Evolutionary conservation across 1,140 invertebrate species (phyloP).

Genomic region (Penaeus vannamei): DNA sequence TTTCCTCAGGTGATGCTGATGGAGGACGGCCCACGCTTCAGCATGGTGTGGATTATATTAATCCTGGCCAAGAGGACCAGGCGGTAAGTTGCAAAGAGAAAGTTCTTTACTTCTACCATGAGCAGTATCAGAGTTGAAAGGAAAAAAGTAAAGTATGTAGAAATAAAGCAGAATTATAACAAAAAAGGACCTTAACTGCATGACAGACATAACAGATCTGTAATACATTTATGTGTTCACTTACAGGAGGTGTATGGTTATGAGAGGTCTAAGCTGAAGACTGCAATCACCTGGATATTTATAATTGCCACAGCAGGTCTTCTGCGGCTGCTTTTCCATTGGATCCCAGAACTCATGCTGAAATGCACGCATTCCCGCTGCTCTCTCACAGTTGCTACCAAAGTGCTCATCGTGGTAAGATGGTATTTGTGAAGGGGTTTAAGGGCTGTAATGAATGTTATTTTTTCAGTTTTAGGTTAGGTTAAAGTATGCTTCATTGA

Average conservation of each 20-base stretch:
- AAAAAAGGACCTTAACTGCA: too few relatives aligned
- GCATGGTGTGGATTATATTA: slow-evolving; percentile 46
- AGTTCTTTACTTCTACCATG: neutral
- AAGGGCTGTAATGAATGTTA: too few relatives aligned
- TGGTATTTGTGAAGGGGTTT: neutral
- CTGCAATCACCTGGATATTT: slow-evolving; percentile 76
- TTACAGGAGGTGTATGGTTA: slow-evolving; percentile 80
- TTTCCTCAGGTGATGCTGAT: slow-evolving; percentile 37
- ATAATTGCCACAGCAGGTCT: slow-evolving; percentile 81
- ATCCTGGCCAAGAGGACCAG: slow-evolving; percentile 41
- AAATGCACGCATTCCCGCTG: slow-evolving; percentile 82
- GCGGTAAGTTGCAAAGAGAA: slow-evolving; percentile 36
- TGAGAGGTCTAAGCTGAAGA: slow-evolving; percentile 73
- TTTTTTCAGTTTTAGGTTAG: neutral
- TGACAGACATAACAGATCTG: too few relatives aligned
- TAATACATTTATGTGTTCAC: too few relatives aligned
- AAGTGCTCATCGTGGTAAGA: slow-evolving; percentile 83
- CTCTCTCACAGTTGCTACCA: slow-evolving; percentile 80
- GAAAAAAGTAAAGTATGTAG: too few relatives aligned
- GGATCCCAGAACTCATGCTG: slow-evolving; percentile 86
- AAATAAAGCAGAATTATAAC: too few relatives aligned
- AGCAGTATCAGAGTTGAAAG: too few relatives aligned
- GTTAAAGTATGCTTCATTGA: neutral
- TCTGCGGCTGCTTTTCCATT: slow-evolving; percentile 86
- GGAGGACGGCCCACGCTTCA: neutral